Base-by-base conservation (phyloP, 2,797 vertebrate species). In the Diplodus puntazzo region DNA sequence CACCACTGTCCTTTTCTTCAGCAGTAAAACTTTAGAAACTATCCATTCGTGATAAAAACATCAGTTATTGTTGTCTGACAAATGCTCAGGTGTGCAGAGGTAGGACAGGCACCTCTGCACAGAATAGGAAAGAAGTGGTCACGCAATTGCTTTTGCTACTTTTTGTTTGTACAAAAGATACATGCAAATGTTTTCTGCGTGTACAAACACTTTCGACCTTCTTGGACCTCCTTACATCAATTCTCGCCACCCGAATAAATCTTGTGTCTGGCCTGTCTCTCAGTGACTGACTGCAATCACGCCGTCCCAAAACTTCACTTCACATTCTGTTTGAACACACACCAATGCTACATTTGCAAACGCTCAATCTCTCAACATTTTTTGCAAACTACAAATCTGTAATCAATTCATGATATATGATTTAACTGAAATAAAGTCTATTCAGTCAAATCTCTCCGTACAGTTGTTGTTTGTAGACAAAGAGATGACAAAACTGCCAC, bases 391-490 rank as follows among this genome's bases (percentile, higher is more conserved):
- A 30, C 12, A 54, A 53, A 46, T 30, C 9, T 12, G 58, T 16
- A 21, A 54, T 48, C 27, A 13, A 5, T 21, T 49, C 12, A 16
- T 48, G 25, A 16, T 25, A 42, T 25, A 20, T 30, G 42, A 57
- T 34, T n/a, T n/a, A 13, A 57, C 8, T n/a, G 13, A 12, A 17
- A 21, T 34, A 34, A 18, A 55, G 8, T 25, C 17, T 50, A 17
- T 52, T 13, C 5, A 20, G 25, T 39, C 17, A 4, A 18, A 5
- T 7, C n/a, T 1, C 25, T 25, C 17, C 13, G 17, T 46, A 6
- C 65, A 61, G 54, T 73, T 57, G 25, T 53, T 8, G 64, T 52
- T 58, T 48, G 2, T 21, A 39, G 21, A 57, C 12, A 63, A 55
- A 64, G 53, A 12, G 9, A 73, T 0, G 30, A 25, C 25, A 43